phyloP scores from a whole-genome alignment of 2,113 vertebrate species.

The Phrynosoma platyrhinos region DNA sequence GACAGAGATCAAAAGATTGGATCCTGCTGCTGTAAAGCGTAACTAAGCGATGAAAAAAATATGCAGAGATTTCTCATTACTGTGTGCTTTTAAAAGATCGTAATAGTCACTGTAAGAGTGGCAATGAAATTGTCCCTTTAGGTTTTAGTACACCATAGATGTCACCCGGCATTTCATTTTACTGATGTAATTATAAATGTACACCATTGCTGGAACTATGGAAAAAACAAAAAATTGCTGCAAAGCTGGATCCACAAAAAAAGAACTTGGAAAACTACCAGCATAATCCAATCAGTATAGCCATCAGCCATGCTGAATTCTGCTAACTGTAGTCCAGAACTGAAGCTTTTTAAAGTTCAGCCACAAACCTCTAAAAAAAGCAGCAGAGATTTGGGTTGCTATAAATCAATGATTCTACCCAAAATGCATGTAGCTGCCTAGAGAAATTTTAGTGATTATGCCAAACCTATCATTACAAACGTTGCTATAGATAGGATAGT shows the following conservation, averaged over 20 bases:
- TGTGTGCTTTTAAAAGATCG: neutral
- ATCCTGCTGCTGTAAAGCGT: fast-evolving
- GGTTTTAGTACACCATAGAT: neutral
- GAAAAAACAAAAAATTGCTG: neutral
- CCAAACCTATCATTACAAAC: neutral
- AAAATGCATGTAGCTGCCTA: neutral
- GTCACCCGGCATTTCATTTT: neutral
- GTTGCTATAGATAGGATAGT: neutral
- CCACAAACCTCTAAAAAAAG: neutral
- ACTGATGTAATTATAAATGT: fast-evolving
- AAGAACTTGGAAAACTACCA: neutral
- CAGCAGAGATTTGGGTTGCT: neutral
- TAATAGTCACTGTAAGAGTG: neutral
- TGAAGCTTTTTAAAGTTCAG: too few relatives aligned
- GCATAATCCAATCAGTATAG: too few relatives aligned
- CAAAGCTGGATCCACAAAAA: neutral
- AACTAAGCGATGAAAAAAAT: constrained; percentile 24
- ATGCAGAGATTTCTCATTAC: neutral
- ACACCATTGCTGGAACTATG: too few relatives aligned
- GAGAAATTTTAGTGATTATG: neutral
- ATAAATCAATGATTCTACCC: neutral
- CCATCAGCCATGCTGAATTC: too few relatives aligned
- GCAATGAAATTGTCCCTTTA: neutral
- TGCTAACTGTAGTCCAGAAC: too few relatives aligned
- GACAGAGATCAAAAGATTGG: neutral